phyloP scores from a whole-genome alignment of 2,888 invertebrate species.

The Cheilosia vernalis region DNA sequence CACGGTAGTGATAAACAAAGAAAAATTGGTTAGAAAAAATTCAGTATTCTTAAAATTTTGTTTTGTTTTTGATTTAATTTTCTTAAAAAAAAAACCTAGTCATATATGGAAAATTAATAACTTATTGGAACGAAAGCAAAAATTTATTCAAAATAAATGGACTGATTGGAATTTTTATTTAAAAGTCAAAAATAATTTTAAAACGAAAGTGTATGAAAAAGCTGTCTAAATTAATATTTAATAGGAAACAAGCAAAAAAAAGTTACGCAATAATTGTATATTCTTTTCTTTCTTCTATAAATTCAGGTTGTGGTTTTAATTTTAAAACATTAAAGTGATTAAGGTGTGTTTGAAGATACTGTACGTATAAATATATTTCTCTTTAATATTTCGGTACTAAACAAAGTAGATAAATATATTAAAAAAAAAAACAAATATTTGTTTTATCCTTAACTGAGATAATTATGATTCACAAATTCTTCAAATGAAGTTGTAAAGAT shows the following conservation, averaged over 20 bases:
- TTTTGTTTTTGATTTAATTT: constrained; percentile 68
- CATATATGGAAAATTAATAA: constrained; percentile 68
- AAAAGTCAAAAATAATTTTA: constrained; percentile 33
- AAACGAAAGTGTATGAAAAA: constrained; percentile 45
- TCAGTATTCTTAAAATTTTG: constrained; percentile 71
- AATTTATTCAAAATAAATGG: constrained; percentile 36
- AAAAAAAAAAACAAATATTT: neutral
- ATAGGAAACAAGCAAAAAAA: constrained; percentile 8
- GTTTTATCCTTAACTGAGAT: constrained; percentile 6
- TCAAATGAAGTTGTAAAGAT: neutral
- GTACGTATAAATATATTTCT: constrained; percentile 14
- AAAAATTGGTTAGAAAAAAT: constrained; percentile 59
- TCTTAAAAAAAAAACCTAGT: constrained; percentile 64
- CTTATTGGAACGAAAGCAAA: constrained; percentile 39
- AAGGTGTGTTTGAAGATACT: constrained; percentile 61
- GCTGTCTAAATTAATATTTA: constrained; percentile 44
- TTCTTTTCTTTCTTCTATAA: constrained; percentile 56
- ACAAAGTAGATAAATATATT: constrained; percentile 27
- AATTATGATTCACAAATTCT: constrained; percentile 8
- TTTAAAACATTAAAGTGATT: constrained; percentile 60
- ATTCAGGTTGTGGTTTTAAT: constrained; percentile 74
- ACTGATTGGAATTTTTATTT: constrained; percentile 69
- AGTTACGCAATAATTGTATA: constrained; percentile 42
- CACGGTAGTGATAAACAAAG: constrained; percentile 58
- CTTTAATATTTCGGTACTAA: constrained; percentile 39